phyloP scores from a whole-genome alignment of 2,113 vertebrate genomes.

The Phrynocephalus versicolor region DNA sequence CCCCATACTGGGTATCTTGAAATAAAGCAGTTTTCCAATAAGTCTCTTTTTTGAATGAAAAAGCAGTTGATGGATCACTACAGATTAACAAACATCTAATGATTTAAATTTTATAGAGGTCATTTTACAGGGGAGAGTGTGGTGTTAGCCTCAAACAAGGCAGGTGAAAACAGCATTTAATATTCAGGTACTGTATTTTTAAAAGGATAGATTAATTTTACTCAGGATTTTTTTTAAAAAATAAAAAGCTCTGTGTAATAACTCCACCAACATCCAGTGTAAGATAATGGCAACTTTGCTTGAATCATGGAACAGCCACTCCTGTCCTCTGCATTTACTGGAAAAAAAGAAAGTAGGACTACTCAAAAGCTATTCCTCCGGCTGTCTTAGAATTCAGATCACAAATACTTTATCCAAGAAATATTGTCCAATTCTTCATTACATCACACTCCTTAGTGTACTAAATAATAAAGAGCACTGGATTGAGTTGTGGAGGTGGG shows the following conservation, averaged over 20 bases:
- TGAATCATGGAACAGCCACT: background rate
- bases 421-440: background rate
- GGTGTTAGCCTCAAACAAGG: background rate
- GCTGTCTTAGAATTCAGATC: background rate
- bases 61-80: too few species aligned
- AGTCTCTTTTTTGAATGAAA: too few species aligned
- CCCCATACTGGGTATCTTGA: too few species aligned
- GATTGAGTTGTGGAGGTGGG: background rate
- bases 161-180: background rate
- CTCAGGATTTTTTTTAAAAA: too few species aligned
- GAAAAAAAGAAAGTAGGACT: background rate
- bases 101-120: too few species aligned
- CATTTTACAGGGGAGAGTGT: background rate
- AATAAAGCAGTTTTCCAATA: too few species aligned
- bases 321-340: background rate
- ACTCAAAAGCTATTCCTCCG: background rate
- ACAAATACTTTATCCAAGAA: background rate
- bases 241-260: background rate
- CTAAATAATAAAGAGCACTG: background rate
- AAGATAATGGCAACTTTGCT: background rate
- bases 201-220: background rate
- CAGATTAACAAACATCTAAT: too few species aligned
- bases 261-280: background rate
- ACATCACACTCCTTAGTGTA: background rate
- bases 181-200: background rate